phyloP scores from a whole-genome alignment of 2,888 invertebrate genomes.

The Eristalinus aeneus region DNA sequence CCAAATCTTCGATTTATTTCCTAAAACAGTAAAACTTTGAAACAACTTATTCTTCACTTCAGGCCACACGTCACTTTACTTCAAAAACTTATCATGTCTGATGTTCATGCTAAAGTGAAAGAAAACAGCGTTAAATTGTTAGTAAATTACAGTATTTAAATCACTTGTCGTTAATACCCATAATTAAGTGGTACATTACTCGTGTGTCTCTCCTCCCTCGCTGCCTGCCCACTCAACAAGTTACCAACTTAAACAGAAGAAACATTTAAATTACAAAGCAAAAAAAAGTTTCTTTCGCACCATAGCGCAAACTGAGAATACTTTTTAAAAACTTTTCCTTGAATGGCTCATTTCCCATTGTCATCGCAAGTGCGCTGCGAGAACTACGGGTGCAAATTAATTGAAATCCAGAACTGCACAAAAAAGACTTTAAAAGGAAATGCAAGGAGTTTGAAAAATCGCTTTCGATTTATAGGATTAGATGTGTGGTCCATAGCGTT shows the following conservation, averaged over 20 bases:
- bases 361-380: constrained; percentile 5
- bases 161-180: neutral
- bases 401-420: constrained; percentile 33
- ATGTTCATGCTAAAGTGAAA: neutral
- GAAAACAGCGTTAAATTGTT: neutral
- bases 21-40: too few relatives aligned
- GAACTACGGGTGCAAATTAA: constrained; percentile 52
- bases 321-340: constrained; percentile 25
- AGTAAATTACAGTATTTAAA: neutral
- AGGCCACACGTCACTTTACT: too few relatives aligned
- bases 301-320: neutral
- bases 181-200: neutral
- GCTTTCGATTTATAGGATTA: constrained; percentile 63
- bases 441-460: constrained; percentile 60
- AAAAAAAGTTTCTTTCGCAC: neutral
- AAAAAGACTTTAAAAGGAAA: constrained; percentile 1
- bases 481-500: constrained; percentile 33
- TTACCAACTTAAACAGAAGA: neutral
- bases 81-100: neutral
- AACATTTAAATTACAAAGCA: neutral
- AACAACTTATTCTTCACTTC: too few relatives aligned
- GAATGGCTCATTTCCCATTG: constrained; percentile 48
- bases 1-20: too few relatives aligned
- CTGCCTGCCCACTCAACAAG: neutral
- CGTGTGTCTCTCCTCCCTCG: neutral